Evolutionary conservation across 2,113 vertebrate species (phyloP).

Genomic region (Ptilonorhynchus violaceus): DNA sequence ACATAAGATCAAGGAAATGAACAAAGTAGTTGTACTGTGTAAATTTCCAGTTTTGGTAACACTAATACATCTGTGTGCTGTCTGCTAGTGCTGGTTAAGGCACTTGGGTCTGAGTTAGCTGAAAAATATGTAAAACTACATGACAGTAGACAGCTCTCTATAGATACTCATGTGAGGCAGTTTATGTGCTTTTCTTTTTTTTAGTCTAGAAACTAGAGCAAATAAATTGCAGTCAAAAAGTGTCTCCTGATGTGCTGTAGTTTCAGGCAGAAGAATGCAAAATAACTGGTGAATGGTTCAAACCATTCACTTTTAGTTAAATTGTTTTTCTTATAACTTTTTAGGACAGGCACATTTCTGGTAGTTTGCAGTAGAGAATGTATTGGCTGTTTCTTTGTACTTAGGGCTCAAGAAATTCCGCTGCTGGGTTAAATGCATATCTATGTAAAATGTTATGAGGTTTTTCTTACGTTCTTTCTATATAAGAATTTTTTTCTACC

Average conservation of each 20-base stretch:
- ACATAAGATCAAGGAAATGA: neutral
- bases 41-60: neutral
- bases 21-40: neutral
- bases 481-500: neutral
- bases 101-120: neutral
- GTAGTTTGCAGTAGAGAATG: neutral
- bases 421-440: neutral
- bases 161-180: neutral
- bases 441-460: neutral
- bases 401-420: neutral
- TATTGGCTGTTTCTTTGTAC: neutral
- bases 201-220: neutral
- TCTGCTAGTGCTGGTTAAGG: neutral
- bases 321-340: neutral
- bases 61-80: neutral
- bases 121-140: neutral
- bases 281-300: neutral
- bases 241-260: neutral
- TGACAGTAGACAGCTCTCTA: neutral
- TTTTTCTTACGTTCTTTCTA: neutral
- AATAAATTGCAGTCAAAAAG: neutral
- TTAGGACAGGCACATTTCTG: neutral
- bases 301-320: neutral
- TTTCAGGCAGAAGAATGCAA: neutral
- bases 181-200: neutral